Base-by-base conservation (phyloP, 30 jellyfish, hydroid and myxozoan species). In the Hydractinia symbiolongicarpus region DNA sequence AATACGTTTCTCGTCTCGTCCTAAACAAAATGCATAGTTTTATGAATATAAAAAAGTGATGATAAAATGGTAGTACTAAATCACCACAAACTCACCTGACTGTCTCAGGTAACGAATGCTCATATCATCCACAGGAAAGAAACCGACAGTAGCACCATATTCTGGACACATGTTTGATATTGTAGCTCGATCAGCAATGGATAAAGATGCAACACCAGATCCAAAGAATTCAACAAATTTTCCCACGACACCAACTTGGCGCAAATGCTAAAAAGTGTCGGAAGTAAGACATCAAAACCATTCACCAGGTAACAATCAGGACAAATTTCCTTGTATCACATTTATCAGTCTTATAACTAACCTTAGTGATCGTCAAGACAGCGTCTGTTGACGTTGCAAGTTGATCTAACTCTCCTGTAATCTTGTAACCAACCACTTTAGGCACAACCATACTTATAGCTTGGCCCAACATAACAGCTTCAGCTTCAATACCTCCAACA, bases 171-270 rank as follows among this genome's bases (percentile, higher is more conserved):
- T 93, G 86, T 93, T 93, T 2, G 98, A 84, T 54, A 93, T 93
- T 15, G 98, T 93, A 4, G 98, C 98, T 0, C 98, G 90, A 71
- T 93, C 98, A 14, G 98, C 98, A 0, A 93, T 83, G 16, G 96
- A 87, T 15, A 93, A 73, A 44, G 80, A 72, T 6, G 66, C 86
- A 9, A 88, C 96, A 8, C 98, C 96, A n/a, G 96, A 90, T 0
- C 98, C 98, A 77, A 93, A 93, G 82, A 93, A 93, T 61, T 93
- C 98, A 6, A 93, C 98, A 73, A 93, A 93, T 66, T 93, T 93
- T 5, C 98, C 98, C 53, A 88, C 98, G n/a, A 93, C 98, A 53
- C 98, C 98, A 51, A 83, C 79, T 81, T 93, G 96, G n/a, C 98
- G 91, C 11, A 93, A 76, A 82, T 90, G 97, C 97, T 90, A 50